phyloP scores from a whole-genome alignment of 2,888 invertebrate genomes.

The Deroplatys truncata region DNA sequence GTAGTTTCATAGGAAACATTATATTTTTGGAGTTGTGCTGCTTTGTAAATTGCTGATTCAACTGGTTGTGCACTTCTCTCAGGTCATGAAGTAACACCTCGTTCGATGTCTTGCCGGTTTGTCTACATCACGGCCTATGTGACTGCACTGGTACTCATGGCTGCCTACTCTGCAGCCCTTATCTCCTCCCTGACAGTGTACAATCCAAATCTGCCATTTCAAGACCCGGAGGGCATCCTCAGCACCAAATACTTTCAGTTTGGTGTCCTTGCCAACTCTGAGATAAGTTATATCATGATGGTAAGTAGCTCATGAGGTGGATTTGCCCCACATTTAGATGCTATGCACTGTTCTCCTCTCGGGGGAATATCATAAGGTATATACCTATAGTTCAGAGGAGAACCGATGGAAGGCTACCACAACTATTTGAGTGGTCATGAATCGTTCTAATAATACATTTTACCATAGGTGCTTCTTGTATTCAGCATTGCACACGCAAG shows the following conservation, averaged over 20 bases:
- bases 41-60: no score
- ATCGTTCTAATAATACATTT: no score
- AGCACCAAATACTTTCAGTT: slow-evolving; percentile 36
- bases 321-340: background rate
- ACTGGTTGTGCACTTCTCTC: background rate
- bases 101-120: slow-evolving; percentile 34
- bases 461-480: no score
- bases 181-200: slow-evolving; percentile 36
- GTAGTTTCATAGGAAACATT: no score
- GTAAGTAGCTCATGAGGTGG: background rate
- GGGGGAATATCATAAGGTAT: background rate
- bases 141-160: slow-evolving; percentile 36
- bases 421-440: no score
- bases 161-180: slow-evolving; percentile 39
- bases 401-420: no score
- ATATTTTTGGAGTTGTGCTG: no score
- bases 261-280: slow-evolving; percentile 28
- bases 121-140: slow-evolving; percentile 38
- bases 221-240: slow-evolving; percentile 36
- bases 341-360: background rate
- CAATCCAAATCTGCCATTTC: slow-evolving; percentile 36
- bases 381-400: no score
- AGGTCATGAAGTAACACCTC: slow-evolving; percentile 24
- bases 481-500: no score
- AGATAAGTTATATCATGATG: background rate